A percentile compares a stretch with the other conserved stretches of the same genome.
These are phyloP conservation scores for Ladona fulva DNA, from an alignment of 1,140 invertebrate species.

Conservation along the genomic window DNA sequence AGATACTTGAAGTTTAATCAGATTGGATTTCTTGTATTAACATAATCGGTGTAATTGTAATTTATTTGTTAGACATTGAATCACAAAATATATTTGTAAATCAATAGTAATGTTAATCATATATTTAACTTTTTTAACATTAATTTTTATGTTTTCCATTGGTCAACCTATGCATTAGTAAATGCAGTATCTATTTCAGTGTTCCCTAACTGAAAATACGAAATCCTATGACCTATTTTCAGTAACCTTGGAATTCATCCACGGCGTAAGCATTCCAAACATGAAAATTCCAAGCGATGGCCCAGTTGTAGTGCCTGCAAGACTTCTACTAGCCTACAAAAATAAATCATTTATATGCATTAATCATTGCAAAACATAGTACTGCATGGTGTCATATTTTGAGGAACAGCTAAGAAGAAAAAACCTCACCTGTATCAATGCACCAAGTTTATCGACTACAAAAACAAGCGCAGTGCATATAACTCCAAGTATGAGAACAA, in stretches of 20 bases:
- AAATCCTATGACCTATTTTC: no score
- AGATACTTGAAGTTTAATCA: no score
- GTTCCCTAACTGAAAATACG: no score
- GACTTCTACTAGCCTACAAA: slow-evolving; percentile 47
- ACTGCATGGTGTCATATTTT: neutral
- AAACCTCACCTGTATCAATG: slow-evolving; percentile 32
- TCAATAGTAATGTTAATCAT: no score
- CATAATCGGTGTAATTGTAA: no score
- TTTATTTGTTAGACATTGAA: no score
- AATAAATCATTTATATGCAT: neutral
- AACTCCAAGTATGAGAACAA: slow-evolving; percentile 34
- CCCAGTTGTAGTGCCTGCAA: slow-evolving; percentile 59
- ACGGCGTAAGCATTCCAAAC: slow-evolving; percentile 66
- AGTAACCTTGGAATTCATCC: slow-evolving; percentile 54
- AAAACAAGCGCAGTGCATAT: slow-evolving; percentile 32
- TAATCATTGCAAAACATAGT: neutral
- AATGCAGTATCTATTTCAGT: no score
- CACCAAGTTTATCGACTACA: slow-evolving; percentile 31
- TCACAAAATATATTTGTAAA: no score
- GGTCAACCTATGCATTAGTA: no score
- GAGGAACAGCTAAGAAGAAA: neutral
- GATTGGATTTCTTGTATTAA: no score
- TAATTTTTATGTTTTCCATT: no score
- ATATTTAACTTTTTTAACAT: no score
- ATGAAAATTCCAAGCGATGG: slow-evolving; percentile 67